Evolutionary conservation across 1,140 invertebrate genomes (phyloP), one percentile per base, ranked within the genome.

Genomic region (Drosophila teissieri): DNA sequence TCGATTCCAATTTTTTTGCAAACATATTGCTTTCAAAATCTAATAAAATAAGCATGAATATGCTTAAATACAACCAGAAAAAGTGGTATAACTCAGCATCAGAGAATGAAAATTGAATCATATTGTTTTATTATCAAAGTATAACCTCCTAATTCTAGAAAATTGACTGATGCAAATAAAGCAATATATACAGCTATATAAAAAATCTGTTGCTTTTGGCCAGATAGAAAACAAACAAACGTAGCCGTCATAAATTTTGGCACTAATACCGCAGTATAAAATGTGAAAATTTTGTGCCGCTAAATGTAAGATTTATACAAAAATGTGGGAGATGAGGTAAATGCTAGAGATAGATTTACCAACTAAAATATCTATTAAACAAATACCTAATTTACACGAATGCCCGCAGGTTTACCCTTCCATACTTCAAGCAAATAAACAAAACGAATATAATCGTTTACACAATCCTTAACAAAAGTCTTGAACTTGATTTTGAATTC

Each of bases 401-500:
- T 24, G 10, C 37, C 42, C 24, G 14, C 19, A 8, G 5, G 5
- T 37, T 46, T 4, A 6, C 6, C n/a, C 24, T 27, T 8, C 14
- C 27, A 24, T 17, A 36, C 65, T 51, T 65, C 15, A 45, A 51
- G 44, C 52, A 53, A 54, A 51, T 76, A 62, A 77, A 77, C 53
- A 54, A 22, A 31, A 22, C 37, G 12, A 48, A 24, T 37, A 73
- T 52, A 68, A 51, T 31, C 55, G 65, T 11, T 64, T 64, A 51
- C 27, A 72, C 54, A 46, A 74, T 52, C 55, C 64, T 56, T 58
- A 49, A 42, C 52, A 48, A 80, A 77, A 83, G 53, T 83, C 84
- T 89, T 88, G 84, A 88, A 89, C 84, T 88, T 88, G 84, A 88
- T 89, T 72, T 89, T 83, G 80, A 88, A 78, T 53, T 49, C 7